phyloP scores from a whole-genome alignment of 2,113 vertebrate genomes.

The Boleophthalmus pectinirostris region DNA sequence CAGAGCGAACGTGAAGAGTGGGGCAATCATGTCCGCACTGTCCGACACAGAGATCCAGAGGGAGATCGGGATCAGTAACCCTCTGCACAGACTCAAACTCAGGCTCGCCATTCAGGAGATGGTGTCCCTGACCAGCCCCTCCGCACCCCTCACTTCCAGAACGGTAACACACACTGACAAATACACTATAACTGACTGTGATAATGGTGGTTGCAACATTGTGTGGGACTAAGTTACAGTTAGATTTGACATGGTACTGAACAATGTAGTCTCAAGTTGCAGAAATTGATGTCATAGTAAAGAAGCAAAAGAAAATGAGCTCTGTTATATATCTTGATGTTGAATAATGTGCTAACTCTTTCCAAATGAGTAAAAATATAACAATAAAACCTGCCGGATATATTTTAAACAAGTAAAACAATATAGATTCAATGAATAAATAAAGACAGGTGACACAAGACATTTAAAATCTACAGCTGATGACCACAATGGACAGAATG shows the following conservation, averaged over 20 bases:
- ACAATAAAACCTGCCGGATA: too few relatives aligned
- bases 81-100: constrained; percentile 93
- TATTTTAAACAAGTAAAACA: too few relatives aligned
- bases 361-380: too few relatives aligned
- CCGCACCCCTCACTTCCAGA: constrained; percentile 88
- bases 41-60: constrained; percentile 97
- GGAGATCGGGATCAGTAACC: constrained; percentile 97
- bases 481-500: too few relatives aligned
- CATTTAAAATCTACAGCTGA: too few relatives aligned
- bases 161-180: constrained; percentile 46
- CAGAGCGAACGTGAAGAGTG: constrained; percentile 96
- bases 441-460: too few relatives aligned
- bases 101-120: constrained; percentile 97
- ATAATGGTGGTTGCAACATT: not conserved
- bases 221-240: not conserved
- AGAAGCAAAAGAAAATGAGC: too few relatives aligned
- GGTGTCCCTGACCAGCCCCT: constrained; percentile 96
- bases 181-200: not conserved
- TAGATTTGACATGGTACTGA: not conserved
- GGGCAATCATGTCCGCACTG: constrained; percentile 96
- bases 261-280: too few relatives aligned
- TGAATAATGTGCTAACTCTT: too few relatives aligned
- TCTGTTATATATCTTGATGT: too few relatives aligned
- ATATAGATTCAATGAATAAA: too few relatives aligned
- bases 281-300: too few relatives aligned